Evolutionary conservation across 2,888 invertebrate species (phyloP), one percentile per base, ranked within the genome.

Genomic region (Ichneumoninae sp.): DNA sequence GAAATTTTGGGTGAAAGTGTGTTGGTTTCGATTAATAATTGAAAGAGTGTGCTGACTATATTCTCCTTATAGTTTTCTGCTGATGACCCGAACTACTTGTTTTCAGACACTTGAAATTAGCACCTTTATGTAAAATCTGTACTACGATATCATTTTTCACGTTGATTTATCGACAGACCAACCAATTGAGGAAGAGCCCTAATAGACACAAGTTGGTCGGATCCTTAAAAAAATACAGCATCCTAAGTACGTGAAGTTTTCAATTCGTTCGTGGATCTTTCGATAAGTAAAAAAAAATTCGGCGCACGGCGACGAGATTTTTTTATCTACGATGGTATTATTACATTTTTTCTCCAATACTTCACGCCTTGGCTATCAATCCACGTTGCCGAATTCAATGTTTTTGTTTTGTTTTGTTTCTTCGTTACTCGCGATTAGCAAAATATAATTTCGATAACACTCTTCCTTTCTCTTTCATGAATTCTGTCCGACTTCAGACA

Each of bases 171-270:
- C 89, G 89, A 90, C 91, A 90, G 91, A 91, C 84, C 88, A 88
- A 90, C 87, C 85, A 88, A 88, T 90, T 88, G 87, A 88, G 86
- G 87, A 89, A 87, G 83, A 86, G 87, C 86, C 85, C 30, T 63
- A 40, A 57, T 86, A 86, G 86, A 82, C 86, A 77, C 71, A 74
- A 65, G 77, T 88, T 88, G 89, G 87, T 91, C 88, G 87, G 88
- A 88, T 77, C 65, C 69, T 47, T 87, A 91, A 89, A 88, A 91
- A 90, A 90, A 90, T 90, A 90, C 85, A 87, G 86, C 85, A 70
- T 88, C 83, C 74, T 85, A 87, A 89, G 87, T 86, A 88, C 86
- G 66, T 84, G 75, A 79, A 75, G 26, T 26, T 57, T 30, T 52
- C 44, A 30, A 22, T 57, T 68, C 30, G 1, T 54, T 50, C 19